Evolutionary conservation across 2,113 vertebrate genomes (phyloP), one percentile per base, ranked within the genome.

Genomic region (Nycticryphes semicollaris): DNA sequence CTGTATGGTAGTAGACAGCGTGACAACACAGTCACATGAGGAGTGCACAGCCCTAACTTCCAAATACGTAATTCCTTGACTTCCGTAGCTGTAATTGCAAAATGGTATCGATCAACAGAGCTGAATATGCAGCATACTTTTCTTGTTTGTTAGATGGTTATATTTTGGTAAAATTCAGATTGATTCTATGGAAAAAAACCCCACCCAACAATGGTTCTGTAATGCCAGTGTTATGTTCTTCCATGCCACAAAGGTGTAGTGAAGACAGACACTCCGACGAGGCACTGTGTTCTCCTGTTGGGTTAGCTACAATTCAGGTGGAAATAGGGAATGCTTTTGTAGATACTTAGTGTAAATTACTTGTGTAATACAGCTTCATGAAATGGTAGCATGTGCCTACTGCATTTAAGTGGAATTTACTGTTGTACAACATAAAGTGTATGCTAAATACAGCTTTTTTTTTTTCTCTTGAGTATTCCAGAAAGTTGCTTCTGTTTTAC

Each of bases 191-290:
- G 9, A 35, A 43, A 73, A 69, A 59, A 54, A 80, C 30, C 43
- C 14, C 16, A 45, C 18, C 47, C 19, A 47, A 47, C 47, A 69
- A 0, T 27, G 10, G 17, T 68, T 7, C 48, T 88, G 22, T 68
- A 64, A 64, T 68, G 51, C 35, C 10, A 17, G 45, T 43, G 24
- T 81, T 82, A 7, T 1, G 1, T 64, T 54, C n/a, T 67, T 31
- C 56, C 10, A 5, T 60, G 57, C 21, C 22, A 54, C 8, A 25
- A 31, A 16, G 19, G 25, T 41, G 13, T 31, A 8, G 37, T 45
- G 45, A 72, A 75, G 60, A 77, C 9, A 12, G 14, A 31, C 62
- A 73, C 0, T 88, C 22, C 0, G 2, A 0, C n/a, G 48, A 76
- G 43, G 57, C 3, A 9, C 24, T 63, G 33, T 72, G 72, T 28